Evolutionary conservation across 2,888 invertebrate genomes (phyloP).

Genomic region (Epinotia brunnichana): DNA sequence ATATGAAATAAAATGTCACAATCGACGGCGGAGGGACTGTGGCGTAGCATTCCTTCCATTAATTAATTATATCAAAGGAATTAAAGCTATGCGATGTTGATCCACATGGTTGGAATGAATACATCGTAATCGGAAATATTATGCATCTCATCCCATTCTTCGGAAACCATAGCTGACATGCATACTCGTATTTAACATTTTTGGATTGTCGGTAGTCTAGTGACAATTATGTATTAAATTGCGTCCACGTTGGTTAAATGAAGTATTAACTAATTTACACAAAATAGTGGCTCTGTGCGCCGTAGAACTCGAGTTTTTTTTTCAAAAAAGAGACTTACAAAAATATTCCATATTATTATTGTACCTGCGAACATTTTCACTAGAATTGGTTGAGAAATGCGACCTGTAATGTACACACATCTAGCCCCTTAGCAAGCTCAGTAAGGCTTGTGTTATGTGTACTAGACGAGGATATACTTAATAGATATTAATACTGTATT

Average conservation of each 20-base stretch:
- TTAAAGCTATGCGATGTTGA: constrained; percentile 28
- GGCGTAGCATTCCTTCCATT: constrained; percentile 23
- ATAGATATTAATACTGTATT: too few relatives aligned
- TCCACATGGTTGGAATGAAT: constrained; percentile 27
- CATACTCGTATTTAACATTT: constrained; percentile 13
- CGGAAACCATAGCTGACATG: constrained; percentile 11
- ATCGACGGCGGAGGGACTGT: background rate
- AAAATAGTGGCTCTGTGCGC: background rate
- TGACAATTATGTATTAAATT: constrained; percentile 1
- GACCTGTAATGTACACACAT: too few relatives aligned
- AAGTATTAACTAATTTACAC: background rate
- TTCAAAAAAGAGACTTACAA: too few relatives aligned
- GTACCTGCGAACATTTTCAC: too few relatives aligned
- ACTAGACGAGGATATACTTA: too few relatives aligned
- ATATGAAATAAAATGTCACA: background rate
- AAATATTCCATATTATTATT: too few relatives aligned
- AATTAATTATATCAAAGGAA: constrained; percentile 35
- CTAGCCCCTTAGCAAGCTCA: too few relatives aligned
- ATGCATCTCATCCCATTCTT: constrained; percentile 6
- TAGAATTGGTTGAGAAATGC: too few relatives aligned
- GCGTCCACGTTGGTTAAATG: background rate
- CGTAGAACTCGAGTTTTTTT: too few relatives aligned
- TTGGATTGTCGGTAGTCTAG: background rate
- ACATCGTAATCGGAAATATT: constrained; percentile 22
- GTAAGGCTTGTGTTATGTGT: too few relatives aligned